Evolutionary conservation across 2,797 vertebrate genomes (phyloP).

Genomic region (Micropoecilia bifurca): DNA sequence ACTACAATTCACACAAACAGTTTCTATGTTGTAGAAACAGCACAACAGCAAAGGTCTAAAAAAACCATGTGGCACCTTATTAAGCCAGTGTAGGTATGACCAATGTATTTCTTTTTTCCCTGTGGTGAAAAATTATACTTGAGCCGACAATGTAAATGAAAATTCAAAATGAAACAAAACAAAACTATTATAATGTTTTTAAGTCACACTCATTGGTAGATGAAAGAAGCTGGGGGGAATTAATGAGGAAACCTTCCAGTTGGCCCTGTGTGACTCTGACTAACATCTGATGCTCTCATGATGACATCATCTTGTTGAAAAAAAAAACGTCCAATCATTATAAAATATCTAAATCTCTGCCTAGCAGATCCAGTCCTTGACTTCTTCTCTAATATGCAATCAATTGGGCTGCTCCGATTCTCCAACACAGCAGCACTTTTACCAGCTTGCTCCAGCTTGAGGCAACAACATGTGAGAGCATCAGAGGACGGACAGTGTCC

Average conservation of each 20-base stretch:
- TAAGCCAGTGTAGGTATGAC: too few species aligned
- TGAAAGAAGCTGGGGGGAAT: neutral
- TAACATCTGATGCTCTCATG: slow-evolving; percentile 81
- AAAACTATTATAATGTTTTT: slow-evolving; percentile 18
- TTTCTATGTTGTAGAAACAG: neutral
- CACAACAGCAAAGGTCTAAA: neutral
- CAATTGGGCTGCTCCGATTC: slow-evolving; percentile 34
- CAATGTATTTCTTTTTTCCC: neutral
- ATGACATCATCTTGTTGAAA: neutral
- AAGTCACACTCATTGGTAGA: slow-evolving; percentile 60
- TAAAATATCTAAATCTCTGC: slow-evolving; percentile 3
- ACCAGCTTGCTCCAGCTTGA: slow-evolving; percentile 48
- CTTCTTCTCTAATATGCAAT: slow-evolving; percentile 12
- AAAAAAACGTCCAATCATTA: neutral
- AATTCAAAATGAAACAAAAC: too few species aligned
- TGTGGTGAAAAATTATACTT: neutral
- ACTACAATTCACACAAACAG: neutral
- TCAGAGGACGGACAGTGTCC: slow-evolving; percentile 87
- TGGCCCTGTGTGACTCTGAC: slow-evolving; percentile 94
- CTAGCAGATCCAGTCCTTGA: neutral
- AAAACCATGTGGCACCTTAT: neutral
- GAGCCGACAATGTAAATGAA: neutral
- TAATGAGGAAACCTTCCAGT: slow-evolving; percentile 81
- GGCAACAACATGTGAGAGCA: slow-evolving; percentile 65
- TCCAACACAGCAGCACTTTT: slow-evolving; percentile 32